A percentile compares a stretch with the other conserved stretches of the same genome.
phyloP scores from a whole-genome alignment of 2,888 invertebrate genomes.

The Drosophila kambysellisi region DNA sequence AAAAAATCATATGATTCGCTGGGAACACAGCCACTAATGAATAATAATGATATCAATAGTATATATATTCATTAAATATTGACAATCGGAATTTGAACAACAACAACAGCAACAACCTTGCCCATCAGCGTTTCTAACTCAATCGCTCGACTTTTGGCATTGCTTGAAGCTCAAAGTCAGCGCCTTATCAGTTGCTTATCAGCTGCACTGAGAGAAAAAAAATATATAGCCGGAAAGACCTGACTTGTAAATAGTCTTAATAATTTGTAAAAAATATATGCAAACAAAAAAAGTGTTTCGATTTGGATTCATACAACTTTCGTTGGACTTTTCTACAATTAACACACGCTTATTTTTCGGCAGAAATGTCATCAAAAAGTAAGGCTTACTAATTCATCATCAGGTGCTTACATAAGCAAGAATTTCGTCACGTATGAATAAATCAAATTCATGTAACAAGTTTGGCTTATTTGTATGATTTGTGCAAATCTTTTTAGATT shows the following conservation, averaged over 20 bases:
- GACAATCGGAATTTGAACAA: neutral
- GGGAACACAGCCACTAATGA: neutral
- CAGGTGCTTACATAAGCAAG: neutral
- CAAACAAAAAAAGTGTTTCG: neutral
- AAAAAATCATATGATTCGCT: neutral
- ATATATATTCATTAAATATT: neutral
- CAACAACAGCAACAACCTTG: neutral
- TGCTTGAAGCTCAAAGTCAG: slow-evolving; percentile 52
- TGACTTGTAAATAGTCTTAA: neutral
- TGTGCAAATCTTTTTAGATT: neutral
- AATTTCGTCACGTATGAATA: neutral
- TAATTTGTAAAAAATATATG: neutral
- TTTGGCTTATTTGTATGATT: neutral
- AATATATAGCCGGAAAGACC: neutral
- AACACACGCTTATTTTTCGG: neutral
- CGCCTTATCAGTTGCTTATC: slow-evolving; percentile 40
- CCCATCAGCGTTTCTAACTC: slow-evolving; percentile 9
- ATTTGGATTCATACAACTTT: neutral
- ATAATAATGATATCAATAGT: neutral
- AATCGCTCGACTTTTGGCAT: slow-evolving; percentile 42
- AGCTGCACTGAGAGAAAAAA: slow-evolving; percentile 1
- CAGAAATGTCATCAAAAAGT: too few relatives aligned
- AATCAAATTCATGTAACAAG: neutral
- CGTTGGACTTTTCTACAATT: neutral
- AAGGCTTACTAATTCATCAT: too few relatives aligned